Base-by-base conservation (phyloP, 2,888 invertebrate genomes). In the Tetragnatha montana region DNA sequence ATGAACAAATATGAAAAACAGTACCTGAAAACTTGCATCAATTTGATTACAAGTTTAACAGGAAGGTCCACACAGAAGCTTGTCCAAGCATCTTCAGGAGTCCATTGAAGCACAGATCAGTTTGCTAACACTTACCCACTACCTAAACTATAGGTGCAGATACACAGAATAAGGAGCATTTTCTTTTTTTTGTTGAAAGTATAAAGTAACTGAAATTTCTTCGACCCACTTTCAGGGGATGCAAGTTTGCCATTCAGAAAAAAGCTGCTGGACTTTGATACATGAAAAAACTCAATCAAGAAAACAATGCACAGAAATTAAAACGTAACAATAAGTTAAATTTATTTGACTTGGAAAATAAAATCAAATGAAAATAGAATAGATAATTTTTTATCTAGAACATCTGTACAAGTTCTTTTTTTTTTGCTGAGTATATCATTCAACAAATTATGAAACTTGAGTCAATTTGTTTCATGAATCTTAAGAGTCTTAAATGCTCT, bases 311-410 rank as follows among this genome's bases (percentile, higher is more conserved):
- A 73, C 22, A 14, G 14, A 60, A 60, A 74, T 83, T 88, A 88
- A 88, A 88, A 88, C 88, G 73, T 80, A 88, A 88, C 88, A 88
- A 84, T 84, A 88, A 84, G 80, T 81, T 87, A 69, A 87, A 85
- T 87, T 88, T 88, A 88, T 88, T 88, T 80, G 51, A 74, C 80
- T 69, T 80, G 84, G n/a, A 88, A 84, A 84, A 80, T 81, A 87
- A 88, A 88, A 88, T 84, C 76, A 88, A 71, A 49, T 81, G 70
- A 81, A 81, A 83, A 88, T 88, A 88, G 80, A 88, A 75, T 83
- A 76, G 83, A 76, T 78, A 68, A 88, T 68, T 82, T 84, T 68
- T 69, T 79, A 84, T 88, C 88, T 83, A 88, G 50, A 83, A 84
- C 69, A 79, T 88, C 84, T 88, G 84, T 88, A 88, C 88, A 88